phyloP scores from a whole-genome alignment of 1,140 invertebrate species.

The Phthorimaea operculella region DNA sequence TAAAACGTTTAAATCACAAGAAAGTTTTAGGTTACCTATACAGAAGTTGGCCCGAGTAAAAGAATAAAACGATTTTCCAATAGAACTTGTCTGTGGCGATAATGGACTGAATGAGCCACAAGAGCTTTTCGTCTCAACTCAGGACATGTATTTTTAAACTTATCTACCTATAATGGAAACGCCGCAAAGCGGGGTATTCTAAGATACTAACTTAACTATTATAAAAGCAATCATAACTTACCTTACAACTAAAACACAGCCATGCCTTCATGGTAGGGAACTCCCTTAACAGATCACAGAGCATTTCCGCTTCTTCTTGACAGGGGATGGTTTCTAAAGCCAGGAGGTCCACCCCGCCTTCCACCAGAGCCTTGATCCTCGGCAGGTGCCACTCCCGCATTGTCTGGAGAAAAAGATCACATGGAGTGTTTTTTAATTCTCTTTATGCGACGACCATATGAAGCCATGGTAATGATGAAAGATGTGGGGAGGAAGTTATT shows the following conservation, averaged over 20 bases:
- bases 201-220: no score
- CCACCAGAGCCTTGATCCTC: conserved; percentile 78
- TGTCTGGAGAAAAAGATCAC: conserved; percentile 35
- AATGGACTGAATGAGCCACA: no score
- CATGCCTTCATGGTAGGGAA: conserved; percentile 81
- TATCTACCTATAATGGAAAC: no score
- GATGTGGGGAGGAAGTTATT: not conserved
- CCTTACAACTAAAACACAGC: conserved; percentile 87
- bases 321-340: conserved; percentile 93
- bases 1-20: no score
- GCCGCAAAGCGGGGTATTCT: no score
- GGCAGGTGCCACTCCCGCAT: conserved; percentile 85
- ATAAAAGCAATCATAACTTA: no score
- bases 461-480: not conserved
- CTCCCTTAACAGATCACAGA: conserved; percentile 79
- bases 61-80: no score
- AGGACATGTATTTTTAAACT: no score
- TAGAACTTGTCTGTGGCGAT: no score
- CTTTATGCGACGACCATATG: not conserved
- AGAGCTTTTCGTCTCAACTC: no score
- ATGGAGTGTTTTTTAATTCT: not conserved
- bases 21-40: no score
- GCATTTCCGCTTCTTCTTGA: conserved; percentile 81
- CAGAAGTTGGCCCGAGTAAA: no score
- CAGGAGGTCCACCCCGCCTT: conserved; percentile 82